Conservation (phyloP, 2,888 invertebrate species). For the Folsomia manolachei region DNA sequence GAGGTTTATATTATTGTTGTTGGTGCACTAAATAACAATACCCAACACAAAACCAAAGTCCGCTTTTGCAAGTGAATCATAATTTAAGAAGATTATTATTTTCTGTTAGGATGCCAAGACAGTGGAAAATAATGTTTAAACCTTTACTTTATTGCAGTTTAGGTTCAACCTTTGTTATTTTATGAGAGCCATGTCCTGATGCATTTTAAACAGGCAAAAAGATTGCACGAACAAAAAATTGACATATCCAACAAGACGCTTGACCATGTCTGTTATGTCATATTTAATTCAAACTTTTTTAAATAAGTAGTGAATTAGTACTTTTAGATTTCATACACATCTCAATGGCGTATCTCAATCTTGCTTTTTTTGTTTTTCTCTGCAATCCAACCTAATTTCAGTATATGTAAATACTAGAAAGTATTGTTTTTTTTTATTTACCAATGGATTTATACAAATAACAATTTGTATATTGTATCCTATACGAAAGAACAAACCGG, state of each 20-base stretch:
- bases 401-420: too few species aligned
- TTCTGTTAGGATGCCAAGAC: neutral
- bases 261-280: neutral
- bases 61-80: neutral
- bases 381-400: too few species aligned
- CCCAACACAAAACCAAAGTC: neutral
- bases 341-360: neutral
- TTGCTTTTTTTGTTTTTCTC: too few species aligned
- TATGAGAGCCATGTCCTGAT: neutral
- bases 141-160: neutral
- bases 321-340: neutral
- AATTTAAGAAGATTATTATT: slow-evolving; percentile 11
- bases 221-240: neutral
- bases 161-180: neutral
- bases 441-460: too few species aligned
- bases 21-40: neutral
- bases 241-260: neutral
- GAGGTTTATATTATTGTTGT: too few species aligned
- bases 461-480: too few species aligned
- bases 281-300: neutral
- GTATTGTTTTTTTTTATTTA: too few species aligned
- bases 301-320: too few species aligned
- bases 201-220: slow-evolving; percentile 3
- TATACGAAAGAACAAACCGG: too few species aligned
- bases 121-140: neutral